Evolutionary conservation across 2,113 vertebrate genomes (phyloP), one percentile per base, ranked within the genome.

Genomic region (Sander vitreus): DNA sequence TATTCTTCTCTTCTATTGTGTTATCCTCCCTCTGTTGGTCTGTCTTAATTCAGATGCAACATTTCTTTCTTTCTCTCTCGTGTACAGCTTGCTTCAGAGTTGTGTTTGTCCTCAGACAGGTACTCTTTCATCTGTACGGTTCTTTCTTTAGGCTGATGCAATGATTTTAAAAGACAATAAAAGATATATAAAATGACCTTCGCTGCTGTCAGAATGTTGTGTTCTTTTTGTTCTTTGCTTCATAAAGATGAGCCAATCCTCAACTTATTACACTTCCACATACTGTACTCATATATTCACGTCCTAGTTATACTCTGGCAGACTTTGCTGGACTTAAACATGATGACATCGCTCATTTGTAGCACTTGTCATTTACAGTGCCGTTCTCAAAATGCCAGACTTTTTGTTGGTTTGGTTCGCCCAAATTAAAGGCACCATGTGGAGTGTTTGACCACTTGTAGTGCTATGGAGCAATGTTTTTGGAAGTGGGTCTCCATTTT

Each of bases 111-210:
- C 88, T 93, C 87, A 87, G 89, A 93, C 93, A 94, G 94, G 95
- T 96, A 95, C 95, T 96, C 94, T 93, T 93, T 93, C 80, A 94
- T 96, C 95, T 95, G 92, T 96, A 95, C 85, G 92, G 93, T 96
- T 96, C 94, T 91, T 91, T 91, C 86, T 96, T 95, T 82, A 82
- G 93, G 91, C 89, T 55, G 89, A 94, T 94, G 90, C 76, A 90
- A 90, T 85, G 90, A 92, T 91, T 93, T 92, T 78, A 91, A 91
- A 93, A 91, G 72, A 91, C 93, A 95, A 96, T 94, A 91, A 93
- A 81, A 89, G 89, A 93, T 93, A 87, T 84, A 92, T 86, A 67
- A 91, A 90, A 91, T 83, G n/a, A 78, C 33, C 6, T 54, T 15
- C 36, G 6, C 6, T 79, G 50, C 13, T 74, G 50, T 65, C 12